Evolutionary conservation across 2,888 invertebrate genomes (phyloP).

Genomic region (Cartodere bifasciata): DNA sequence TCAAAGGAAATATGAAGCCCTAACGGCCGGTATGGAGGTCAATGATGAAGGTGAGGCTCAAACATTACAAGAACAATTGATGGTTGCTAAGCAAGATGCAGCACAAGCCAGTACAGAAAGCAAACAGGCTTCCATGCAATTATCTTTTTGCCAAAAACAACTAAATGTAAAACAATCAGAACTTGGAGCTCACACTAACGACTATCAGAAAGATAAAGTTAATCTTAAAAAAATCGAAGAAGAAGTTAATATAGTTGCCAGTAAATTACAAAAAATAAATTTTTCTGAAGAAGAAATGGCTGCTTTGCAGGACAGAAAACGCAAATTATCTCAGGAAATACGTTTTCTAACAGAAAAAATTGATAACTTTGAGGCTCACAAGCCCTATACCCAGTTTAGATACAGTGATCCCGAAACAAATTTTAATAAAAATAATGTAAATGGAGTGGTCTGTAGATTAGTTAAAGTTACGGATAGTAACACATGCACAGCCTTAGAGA

Average conservation of each 20-base stretch:
- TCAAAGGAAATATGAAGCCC: conserved; percentile 69
- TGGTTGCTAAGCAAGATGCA: conserved; percentile 62
- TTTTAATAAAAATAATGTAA: conserved; percentile 53
- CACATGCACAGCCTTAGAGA: conserved; percentile 69
- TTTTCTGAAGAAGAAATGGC: conserved; percentile 50
- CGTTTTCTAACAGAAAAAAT: conserved; percentile 41
- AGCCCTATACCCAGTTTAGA: conserved; percentile 49
- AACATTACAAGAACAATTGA: conserved; percentile 81
- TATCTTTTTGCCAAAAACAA: conserved; percentile 47
- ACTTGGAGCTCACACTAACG: conserved; percentile 50
- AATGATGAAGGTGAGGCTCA: conserved; percentile 68
- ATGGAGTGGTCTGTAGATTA: conserved; percentile 70
- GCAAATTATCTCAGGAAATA: conserved; percentile 42
- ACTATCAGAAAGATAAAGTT: conserved; percentile 51
- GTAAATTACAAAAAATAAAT: conserved; percentile 34
- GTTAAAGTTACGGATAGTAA: conserved; percentile 58
- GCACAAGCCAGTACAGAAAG: conserved; percentile 67
- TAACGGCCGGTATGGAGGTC: conserved; percentile 69
- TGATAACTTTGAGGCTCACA: conserved; percentile 44
- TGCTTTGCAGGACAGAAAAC: conserved; percentile 38
- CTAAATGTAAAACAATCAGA: conserved; percentile 54
- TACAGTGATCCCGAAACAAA: conserved; percentile 67
- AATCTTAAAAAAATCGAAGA: conserved; percentile 43
- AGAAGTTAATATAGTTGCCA: conserved; percentile 43
- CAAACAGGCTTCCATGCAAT: conserved; percentile 65